Conservation (phyloP, 2,113 vertebrate species). For the Tenebrosternarchus preto region DNA sequence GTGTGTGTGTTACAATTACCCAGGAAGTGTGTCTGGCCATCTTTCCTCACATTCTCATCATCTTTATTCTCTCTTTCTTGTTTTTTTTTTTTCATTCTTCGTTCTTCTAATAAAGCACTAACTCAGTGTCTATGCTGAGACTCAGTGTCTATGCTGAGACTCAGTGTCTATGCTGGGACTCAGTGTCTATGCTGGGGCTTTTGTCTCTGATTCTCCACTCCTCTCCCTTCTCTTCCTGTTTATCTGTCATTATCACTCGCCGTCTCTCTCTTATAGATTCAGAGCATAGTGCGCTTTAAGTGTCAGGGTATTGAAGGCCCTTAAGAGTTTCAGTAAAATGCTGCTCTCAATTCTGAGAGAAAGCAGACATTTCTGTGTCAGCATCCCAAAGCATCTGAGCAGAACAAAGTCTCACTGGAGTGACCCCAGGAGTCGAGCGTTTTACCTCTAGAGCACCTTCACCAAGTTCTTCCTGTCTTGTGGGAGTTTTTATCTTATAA, state of each 20-base stretch:
- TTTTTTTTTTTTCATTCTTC: slow-evolving; percentile 31
- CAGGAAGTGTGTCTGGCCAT: slow-evolving; percentile 51
- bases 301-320: slow-evolving; percentile 41
- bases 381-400: slow-evolving; percentile 22
- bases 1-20: slow-evolving; percentile 52
- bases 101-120: slow-evolving; percentile 26
- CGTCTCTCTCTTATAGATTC: slow-evolving; percentile 39
- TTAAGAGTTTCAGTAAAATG: slow-evolving; percentile 28
- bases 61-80: slow-evolving; percentile 54
- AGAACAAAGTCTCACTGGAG: slow-evolving; percentile 24
- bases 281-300: slow-evolving; percentile 42
- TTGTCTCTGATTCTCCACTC: slow-evolving; percentile 9
- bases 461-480: slow-evolving; percentile 8
- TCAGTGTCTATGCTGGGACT: no score
- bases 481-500: slow-evolving; percentile 22
- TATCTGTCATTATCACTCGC: slow-evolving; percentile 54
- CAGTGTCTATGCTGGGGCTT: slow-evolving; percentile 15
- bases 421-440: neutral
- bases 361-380: slow-evolving; percentile 36
- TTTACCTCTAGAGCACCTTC: slow-evolving; percentile 20
- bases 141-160: no score
- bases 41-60: slow-evolving; percentile 50
- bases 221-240: slow-evolving; percentile 24
- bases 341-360: slow-evolving; percentile 38
- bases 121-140: neutral